These are phyloP conservation scores for Callospermophilus lateralis DNA, from an alignment of 2,113 vertebrate species.

Conservation along the genomic window DNA sequence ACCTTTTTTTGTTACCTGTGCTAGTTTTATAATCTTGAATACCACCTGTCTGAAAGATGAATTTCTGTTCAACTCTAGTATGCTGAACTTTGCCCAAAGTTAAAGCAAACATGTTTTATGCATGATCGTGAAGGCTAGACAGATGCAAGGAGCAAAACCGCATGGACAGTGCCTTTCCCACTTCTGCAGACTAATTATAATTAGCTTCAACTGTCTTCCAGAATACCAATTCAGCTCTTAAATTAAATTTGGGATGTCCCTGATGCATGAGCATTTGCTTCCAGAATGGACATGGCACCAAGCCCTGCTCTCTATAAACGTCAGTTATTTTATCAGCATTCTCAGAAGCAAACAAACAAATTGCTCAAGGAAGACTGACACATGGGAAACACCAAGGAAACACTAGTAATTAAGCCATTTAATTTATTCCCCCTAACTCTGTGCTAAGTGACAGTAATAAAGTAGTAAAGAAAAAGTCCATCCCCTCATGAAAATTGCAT, in stretches of 20 bases:
- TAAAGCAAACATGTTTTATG: slow-evolving; percentile 63
- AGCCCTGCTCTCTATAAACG: not conserved
- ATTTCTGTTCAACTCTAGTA: slow-evolving; percentile 43
- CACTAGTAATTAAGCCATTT: not conserved
- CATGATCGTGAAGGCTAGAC: slow-evolving; percentile 51
- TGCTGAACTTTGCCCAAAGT: slow-evolving; percentile 44
- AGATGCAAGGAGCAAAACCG: slow-evolving; percentile 5
- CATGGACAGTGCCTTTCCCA: not conserved
- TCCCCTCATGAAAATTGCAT: not conserved
- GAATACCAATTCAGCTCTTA: slow-evolving; percentile 38
- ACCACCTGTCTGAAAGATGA: slow-evolving; percentile 29
- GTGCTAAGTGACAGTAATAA: not conserved
- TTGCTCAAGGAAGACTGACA: not conserved
- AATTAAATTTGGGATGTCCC: slow-evolving; percentile 46
- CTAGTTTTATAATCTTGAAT: not conserved
- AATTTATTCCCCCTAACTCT: not conserved
- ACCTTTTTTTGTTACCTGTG: not conserved
- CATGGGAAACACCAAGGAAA: not conserved
- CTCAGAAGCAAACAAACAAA: slow-evolving; percentile 25
- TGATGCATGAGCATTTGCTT: not conserved
- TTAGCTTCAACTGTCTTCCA: not conserved
- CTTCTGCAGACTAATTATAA: slow-evolving; percentile 55
- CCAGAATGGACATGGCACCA: not conserved
- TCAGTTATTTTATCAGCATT: not conserved
- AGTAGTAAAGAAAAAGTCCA: not conserved